A percentile compares a stretch with the other conserved stretches of the same genome.
These are phyloP conservation scores for Hydropotes inermis DNA, from an alignment of 2,113 vertebrate species.

Conservation along the genomic window DNA sequence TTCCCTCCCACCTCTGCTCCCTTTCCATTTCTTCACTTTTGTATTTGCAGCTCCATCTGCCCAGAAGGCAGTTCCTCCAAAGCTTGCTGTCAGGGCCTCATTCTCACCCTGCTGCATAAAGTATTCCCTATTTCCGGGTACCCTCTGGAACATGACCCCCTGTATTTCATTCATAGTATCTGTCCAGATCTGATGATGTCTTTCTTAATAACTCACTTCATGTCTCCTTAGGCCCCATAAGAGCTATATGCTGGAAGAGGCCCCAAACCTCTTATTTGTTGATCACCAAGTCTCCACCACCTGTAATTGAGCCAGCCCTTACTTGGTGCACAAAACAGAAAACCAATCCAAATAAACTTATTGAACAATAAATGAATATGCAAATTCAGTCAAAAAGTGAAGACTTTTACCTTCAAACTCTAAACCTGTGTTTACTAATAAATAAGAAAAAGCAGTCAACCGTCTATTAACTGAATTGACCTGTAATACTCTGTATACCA, in stretches of 20 bases:
- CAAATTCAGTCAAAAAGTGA: conserved; percentile 7
- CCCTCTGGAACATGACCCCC: not conserved
- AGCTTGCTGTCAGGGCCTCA: not conserved
- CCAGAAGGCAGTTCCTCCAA: not conserved
- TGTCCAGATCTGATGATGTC: not conserved
- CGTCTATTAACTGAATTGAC: not conserved
- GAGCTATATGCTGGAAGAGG: not conserved
- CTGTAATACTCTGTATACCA: not conserved
- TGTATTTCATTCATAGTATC: not conserved
- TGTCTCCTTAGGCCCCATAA: not conserved
- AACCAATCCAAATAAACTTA: not conserved
- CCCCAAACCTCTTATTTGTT: not conserved
- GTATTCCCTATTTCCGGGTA: not conserved
- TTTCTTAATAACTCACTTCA: not conserved
- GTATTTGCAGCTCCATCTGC: not conserved
- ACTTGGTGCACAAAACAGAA: not conserved
- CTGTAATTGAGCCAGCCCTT: not conserved
- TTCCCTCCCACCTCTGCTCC: not conserved
- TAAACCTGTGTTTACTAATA: not conserved
- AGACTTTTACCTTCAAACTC: not conserved
- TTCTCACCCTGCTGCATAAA: not conserved
- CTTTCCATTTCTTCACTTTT: not conserved
- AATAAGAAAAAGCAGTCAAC: not conserved
- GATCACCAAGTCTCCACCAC: not conserved
- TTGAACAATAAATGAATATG: not conserved